phyloP scores from a whole-genome alignment of 2,113 vertebrate genomes.

The Laticauda colubrina region DNA sequence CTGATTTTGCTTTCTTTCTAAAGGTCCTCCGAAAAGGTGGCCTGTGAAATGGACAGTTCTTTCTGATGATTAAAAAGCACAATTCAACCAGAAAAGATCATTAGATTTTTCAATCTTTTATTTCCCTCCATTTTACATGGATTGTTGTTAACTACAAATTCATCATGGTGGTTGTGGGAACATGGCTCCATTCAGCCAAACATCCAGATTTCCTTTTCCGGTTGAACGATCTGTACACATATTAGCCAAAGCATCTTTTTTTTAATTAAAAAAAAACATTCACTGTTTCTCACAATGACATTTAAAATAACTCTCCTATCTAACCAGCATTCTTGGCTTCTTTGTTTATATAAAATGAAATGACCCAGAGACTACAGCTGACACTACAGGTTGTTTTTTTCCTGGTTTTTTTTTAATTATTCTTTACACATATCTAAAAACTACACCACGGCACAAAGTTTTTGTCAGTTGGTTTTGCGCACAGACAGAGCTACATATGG shows the following conservation, averaged over 20 bases:
- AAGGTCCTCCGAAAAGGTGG: neutral
- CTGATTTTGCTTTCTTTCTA: neutral
- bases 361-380: slow-evolving; percentile 73
- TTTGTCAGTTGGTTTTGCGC: slow-evolving; percentile 18
- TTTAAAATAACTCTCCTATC: neutral
- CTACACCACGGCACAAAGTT: slow-evolving; percentile 82
- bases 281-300: neutral
- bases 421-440: slow-evolving; percentile 90
- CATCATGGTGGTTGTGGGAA: neutral
- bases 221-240: neutral
- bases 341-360: slow-evolving; percentile 77
- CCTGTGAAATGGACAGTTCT: neutral
- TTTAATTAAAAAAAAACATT: neutral
- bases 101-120: neutral
- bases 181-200: neutral
- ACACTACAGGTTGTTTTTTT: slow-evolving; percentile 65
- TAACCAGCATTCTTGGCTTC: slow-evolving; percentile 13
- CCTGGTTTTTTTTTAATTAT: slow-evolving; percentile 67
- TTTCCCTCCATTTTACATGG: slow-evolving; percentile 26
- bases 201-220: neutral
- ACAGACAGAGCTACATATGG: slow-evolving; percentile 52
- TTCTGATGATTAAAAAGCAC: neutral
- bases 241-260: neutral
- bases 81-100: neutral
- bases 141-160: slow-evolving; percentile 26